Base-by-base conservation (phyloP, 2,888 invertebrate species). In the Catocala sponsa region DNA sequence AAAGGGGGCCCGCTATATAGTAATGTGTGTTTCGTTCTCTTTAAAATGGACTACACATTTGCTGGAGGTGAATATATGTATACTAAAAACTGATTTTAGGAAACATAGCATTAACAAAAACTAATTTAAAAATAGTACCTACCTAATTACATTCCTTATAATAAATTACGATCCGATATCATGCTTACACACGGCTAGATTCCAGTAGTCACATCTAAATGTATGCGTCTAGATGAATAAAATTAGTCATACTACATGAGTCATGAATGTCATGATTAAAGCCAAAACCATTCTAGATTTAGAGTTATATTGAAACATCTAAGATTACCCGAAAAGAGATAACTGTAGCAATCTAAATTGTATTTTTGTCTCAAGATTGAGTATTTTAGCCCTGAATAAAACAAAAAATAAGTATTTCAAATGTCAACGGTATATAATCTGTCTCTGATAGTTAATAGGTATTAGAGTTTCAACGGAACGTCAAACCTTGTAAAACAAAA, bases 1-100 rank as follows among this genome's bases (percentile, higher is more conserved):
- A 67, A 63, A 68, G 61, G 59, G 53, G 44, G 15, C 53, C 62
- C 63, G 50, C 59, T 43, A 35, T 70, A 61, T 61, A 65, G 56
- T 70, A 62, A 65, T 64, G 62, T 52, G 32, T 48, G 43, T 71
- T 68, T 65, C 51, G 32, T 42, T 63, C 11, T 32, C 54, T 53
- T 58, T 57, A 46, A 15, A 50, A 59, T 46, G 55, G 13, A 55
- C 55, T 55, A 55, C 7, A 55, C 35, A 48, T 48, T 48, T 48
- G 38, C 11, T 47, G 11, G 2, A 15, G 13, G 6, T 25, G 7
- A 47, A 10, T 12, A 25, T 25, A 25, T 1, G 7, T 25, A 33
- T 33, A 25, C 48, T 11, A n/a, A 11, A 11, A 12, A 35, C n/a
- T 33, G n/a, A 49, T 33, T 33, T 33, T 33, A 44, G 12, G 44